Conservation (phyloP, 2,113 vertebrate genomes). For the Aix galericulata region DNA sequence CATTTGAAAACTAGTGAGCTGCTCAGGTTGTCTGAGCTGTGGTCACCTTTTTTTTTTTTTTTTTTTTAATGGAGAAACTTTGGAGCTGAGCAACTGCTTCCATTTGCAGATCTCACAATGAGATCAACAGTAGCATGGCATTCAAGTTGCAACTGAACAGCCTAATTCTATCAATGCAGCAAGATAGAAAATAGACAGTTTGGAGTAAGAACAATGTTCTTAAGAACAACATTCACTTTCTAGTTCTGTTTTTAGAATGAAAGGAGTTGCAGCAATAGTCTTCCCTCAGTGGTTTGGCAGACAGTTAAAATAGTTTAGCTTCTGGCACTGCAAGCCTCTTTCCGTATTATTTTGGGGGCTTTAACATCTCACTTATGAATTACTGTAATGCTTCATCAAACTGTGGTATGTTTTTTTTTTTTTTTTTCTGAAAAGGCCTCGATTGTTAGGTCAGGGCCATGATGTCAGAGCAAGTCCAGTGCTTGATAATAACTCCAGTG, state of each 20-base stretch:
- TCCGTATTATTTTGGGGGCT: neutral
- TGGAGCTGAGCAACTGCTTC: neutral
- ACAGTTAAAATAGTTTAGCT: neutral
- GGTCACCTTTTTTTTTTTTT: neutral
- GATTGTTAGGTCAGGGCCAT: neutral
- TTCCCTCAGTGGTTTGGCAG: neutral
- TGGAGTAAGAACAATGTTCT: neutral
- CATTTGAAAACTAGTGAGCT: neutral
- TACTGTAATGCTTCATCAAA: neutral
- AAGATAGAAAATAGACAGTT: neutral
- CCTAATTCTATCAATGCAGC: neutral
- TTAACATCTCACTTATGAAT: neutral
- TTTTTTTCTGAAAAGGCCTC: neutral
- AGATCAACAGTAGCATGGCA: rapidly evolving
- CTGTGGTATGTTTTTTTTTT: neutral
- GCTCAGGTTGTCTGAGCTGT: neutral
- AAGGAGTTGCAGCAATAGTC: neutral
- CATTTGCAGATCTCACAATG: neutral
- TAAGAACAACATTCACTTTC: neutral
- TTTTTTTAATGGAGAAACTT: neutral
- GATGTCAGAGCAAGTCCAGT: neutral
- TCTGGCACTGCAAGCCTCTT: neutral
- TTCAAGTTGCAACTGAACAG: neutral
- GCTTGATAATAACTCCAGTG: neutral
- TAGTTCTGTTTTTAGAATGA: neutral